A percentile compares a stretch with the other conserved stretches of the same genome.
These are phyloP conservation scores for Carlito syrichta DNA, from an alignment of 2,113 vertebrate species.

Conservation along the genomic window DNA sequence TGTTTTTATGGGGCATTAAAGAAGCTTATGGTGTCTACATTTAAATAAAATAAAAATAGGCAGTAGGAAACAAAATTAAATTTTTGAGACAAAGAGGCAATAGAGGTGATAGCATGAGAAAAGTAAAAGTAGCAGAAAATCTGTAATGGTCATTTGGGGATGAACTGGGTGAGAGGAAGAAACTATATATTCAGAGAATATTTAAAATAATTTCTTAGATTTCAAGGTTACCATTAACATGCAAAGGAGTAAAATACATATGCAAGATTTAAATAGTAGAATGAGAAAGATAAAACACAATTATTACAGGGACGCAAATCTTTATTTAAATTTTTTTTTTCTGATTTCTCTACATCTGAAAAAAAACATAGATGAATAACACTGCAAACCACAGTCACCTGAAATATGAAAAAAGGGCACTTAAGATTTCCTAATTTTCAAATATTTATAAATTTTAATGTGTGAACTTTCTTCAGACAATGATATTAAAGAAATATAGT, in stretches of 20 bases:
- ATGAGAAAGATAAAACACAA: neutral
- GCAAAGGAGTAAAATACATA: neutral
- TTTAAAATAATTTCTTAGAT: neutral
- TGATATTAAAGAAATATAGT: neutral
- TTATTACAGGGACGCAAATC: neutral
- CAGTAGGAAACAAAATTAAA: neutral
- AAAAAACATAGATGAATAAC: neutral
- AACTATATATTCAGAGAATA: neutral
- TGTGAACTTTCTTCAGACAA: neutral
- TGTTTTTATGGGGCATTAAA: slow-evolving; percentile 28
- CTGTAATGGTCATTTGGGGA: neutral
- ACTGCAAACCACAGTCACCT: neutral
- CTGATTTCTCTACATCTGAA: neutral
- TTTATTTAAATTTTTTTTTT: neutral
- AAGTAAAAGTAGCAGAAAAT: neutral
- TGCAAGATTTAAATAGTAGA: neutral
- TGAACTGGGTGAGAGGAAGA: neutral
- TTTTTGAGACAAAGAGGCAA: neutral
- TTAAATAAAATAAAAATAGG: slow-evolving; percentile 55
- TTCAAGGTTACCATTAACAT: neutral
- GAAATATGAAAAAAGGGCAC: neutral
- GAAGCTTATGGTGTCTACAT: slow-evolving; percentile 41
- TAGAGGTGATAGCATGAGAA: neutral
- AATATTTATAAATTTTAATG: neutral
- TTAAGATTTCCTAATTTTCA: neutral